Percentiles rank a stretch among this genome's conserved stretches.
Evolutionary conservation across 2,888 invertebrate species (phyloP).

Genomic region (Caenorhabditis sp.): DNA sequence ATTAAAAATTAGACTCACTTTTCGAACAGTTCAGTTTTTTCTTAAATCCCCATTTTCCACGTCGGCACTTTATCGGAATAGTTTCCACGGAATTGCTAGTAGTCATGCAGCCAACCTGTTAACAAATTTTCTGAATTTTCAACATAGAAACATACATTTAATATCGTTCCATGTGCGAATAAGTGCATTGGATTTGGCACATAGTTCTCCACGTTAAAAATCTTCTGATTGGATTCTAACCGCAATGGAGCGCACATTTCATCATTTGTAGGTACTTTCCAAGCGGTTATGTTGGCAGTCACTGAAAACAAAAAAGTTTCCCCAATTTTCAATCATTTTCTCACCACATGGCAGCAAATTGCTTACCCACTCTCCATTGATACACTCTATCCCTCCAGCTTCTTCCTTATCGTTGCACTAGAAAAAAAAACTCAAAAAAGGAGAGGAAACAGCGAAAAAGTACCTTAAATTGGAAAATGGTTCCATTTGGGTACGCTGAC

Average conservation of each 20-base stretch:
- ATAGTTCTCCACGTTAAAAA: slow-evolving; percentile 77
- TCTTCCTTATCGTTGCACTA: slow-evolving; percentile 73
- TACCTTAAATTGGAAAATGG: slow-evolving; percentile 80
- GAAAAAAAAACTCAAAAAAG: slow-evolving; percentile 5
- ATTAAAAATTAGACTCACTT: slow-evolving; percentile 32
- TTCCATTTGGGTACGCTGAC: slow-evolving; percentile 80
- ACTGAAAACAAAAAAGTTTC: slow-evolving; percentile 28
- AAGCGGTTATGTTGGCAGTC: slow-evolving; percentile 57
- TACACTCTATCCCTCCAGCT: slow-evolving; percentile 79
- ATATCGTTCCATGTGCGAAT: slow-evolving; percentile 79
- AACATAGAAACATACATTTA: slow-evolving; percentile 52
- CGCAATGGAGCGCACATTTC: slow-evolving; percentile 68
- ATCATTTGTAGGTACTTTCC: slow-evolving; percentile 44
- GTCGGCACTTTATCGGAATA: slow-evolving; percentile 72
- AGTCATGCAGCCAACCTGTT: slow-evolving; percentile 67
- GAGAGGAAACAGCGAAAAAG: no score
- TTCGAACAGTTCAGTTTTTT: slow-evolving; percentile 72
- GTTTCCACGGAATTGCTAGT: slow-evolving; percentile 49
- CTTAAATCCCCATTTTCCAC: slow-evolving; percentile 77
- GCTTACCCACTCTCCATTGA: slow-evolving; percentile 81
- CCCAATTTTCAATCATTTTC: not conserved
- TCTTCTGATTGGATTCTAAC: slow-evolving; percentile 59
- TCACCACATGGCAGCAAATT: slow-evolving; percentile 77
- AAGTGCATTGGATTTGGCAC: slow-evolving; percentile 61
- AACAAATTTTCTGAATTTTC: no score